Conservation (phyloP, 2,797 vertebrate genomes). For the Hemitrygon akajei region DNA sequence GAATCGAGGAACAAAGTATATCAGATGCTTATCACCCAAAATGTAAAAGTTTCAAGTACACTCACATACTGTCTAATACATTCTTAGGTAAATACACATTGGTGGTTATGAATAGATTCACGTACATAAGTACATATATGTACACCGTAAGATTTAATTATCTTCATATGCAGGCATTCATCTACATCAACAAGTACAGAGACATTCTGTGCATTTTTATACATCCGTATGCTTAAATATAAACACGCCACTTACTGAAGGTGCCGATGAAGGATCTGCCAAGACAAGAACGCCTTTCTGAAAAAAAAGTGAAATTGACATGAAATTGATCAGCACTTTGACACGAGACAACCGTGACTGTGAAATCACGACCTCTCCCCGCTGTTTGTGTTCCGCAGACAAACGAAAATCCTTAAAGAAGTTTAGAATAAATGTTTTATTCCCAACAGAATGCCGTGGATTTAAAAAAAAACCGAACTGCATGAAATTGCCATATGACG, state of each 20-base stretch:
- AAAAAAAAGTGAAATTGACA: conserved; percentile 6
- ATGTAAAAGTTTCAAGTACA: not conserved
- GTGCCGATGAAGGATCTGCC: too few relatives aligned
- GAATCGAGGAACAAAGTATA: not conserved
- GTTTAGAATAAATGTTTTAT: not conserved
- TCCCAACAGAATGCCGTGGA: not conserved
- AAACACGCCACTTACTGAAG: not conserved
- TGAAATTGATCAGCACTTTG: not conserved
- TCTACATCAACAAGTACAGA: not conserved
- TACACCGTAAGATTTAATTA: not conserved
- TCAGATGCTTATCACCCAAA: not conserved
- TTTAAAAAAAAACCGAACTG: too few relatives aligned
- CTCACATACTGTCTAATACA: not conserved
- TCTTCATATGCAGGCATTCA: not conserved
- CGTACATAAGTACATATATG: not conserved
- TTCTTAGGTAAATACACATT: not conserved
- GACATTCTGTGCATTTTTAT: not conserved
- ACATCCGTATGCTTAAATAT: not conserved
- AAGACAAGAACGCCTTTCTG: not conserved
- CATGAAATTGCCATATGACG: not conserved
- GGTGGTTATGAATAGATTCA: not conserved
- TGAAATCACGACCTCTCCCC: not conserved
- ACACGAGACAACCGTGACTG: not conserved
- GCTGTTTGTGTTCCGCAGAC: not conserved
- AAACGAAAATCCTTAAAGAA: not conserved